phyloP scores from a whole-genome alignment of 2,888 invertebrate species.

The Ectemnius cavifrons region DNA sequence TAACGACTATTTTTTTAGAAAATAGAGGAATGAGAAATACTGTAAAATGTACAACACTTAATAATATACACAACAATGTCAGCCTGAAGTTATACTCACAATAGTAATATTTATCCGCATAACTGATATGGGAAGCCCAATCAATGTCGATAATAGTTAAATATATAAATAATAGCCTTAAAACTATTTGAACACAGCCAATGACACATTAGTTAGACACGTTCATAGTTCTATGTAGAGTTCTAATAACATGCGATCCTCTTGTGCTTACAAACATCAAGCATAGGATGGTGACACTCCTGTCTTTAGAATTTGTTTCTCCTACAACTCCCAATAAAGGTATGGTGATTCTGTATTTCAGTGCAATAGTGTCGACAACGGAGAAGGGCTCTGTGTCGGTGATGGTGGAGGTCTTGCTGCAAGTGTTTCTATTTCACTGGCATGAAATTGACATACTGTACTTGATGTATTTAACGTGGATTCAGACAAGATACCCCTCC shows the following conservation, averaged over 20 bases:
- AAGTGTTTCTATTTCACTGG: slow-evolving; percentile 73
- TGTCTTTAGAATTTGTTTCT: slow-evolving; percentile 39
- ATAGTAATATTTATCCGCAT: slow-evolving; percentile 24
- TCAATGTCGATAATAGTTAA: slow-evolving; percentile 44
- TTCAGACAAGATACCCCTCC: slow-evolving; percentile 71
- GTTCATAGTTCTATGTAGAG: slow-evolving; percentile 43
- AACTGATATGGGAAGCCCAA: slow-evolving; percentile 52
- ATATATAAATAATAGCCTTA: slow-evolving; percentile 48
- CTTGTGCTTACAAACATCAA: slow-evolving; percentile 30
- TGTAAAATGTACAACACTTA: slow-evolving; percentile 30
- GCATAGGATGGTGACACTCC: slow-evolving; percentile 26
- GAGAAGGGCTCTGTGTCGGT: slow-evolving; percentile 61
- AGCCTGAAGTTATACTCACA: slow-evolving; percentile 29
- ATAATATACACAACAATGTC: slow-evolving; percentile 35
- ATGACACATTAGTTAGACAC: slow-evolving; percentile 51
- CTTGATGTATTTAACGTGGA: slow-evolving; percentile 75
- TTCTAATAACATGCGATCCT: slow-evolving; percentile 21
- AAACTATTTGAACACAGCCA: slow-evolving; percentile 60
- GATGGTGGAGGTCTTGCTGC: slow-evolving; percentile 64
- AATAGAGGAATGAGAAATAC: not conserved
- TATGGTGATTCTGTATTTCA: slow-evolving; percentile 53
- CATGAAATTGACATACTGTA: slow-evolving; percentile 74
- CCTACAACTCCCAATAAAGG: slow-evolving; percentile 22
- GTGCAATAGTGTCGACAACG: slow-evolving; percentile 64
- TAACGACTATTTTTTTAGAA: too few relatives aligned